A percentile compares a stretch with the other conserved stretches of the same genome.
These are phyloP conservation scores for Epistrophella euchroma DNA, from an alignment of 2,888 invertebrate genomes.

Conservation along the genomic window DNA sequence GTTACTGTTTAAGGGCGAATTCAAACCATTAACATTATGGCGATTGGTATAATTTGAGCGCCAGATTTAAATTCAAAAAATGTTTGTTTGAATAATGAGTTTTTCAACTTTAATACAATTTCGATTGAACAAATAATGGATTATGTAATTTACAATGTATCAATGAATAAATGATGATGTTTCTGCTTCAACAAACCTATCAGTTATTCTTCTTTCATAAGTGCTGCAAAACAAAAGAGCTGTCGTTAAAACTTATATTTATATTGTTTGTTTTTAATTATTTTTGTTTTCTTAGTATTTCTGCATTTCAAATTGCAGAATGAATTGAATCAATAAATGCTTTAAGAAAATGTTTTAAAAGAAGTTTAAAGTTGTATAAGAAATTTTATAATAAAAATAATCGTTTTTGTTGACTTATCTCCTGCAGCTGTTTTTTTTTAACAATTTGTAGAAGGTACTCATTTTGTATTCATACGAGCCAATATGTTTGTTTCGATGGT, in stretches of 20 bases:
- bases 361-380: too few species aligned
- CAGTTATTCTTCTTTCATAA: neutral
- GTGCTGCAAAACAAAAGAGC: constrained; percentile 20
- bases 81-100: too few species aligned
- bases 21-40: too few species aligned
- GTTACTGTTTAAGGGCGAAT: too few species aligned
- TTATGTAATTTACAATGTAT: too few species aligned
- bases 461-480: neutral
- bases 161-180: too few species aligned
- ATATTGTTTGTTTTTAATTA: neutral
- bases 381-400: neutral
- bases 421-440: neutral
- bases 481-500: neutral
- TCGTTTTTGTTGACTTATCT: neutral
- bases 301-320: neutral
- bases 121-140: too few species aligned
- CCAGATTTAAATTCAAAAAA: too few species aligned
- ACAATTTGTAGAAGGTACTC: neutral
- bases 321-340: neutral
- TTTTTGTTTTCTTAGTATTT: neutral
- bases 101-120: too few species aligned
- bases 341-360: neutral
- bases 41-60: too few species aligned
- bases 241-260: constrained; percentile 15
- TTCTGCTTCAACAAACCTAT: too few species aligned